Conservation (phyloP, 2,113 vertebrate genomes). For the Mustela lutreola region DNA sequence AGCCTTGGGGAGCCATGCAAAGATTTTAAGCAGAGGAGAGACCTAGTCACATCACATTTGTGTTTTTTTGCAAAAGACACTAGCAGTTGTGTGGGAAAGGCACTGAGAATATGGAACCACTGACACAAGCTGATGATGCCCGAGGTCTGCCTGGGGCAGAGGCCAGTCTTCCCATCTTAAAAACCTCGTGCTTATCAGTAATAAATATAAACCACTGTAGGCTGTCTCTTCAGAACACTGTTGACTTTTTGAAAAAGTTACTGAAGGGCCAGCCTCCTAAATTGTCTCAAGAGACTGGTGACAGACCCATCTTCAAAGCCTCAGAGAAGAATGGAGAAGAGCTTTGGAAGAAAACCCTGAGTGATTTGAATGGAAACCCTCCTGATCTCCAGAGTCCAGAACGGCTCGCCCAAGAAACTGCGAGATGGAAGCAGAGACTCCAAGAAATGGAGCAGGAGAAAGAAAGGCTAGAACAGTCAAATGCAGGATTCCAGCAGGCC, state of each 20-base stretch:
- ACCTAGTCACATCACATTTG: neutral
- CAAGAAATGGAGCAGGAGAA: neutral
- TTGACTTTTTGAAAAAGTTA: neutral
- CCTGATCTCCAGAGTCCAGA: neutral
- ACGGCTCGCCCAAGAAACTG: neutral
- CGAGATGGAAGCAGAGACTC: neutral
- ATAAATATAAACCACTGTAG: neutral
- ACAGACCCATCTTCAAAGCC: neutral
- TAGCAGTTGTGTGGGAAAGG: neutral
- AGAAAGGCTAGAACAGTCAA: neutral
- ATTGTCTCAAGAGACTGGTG: neutral
- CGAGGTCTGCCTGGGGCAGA: neutral
- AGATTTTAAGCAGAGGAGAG: neutral
- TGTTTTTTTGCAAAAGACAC: neutral
- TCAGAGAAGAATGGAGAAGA: neutral
- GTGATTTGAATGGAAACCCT: neutral
- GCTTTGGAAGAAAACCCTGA: neutral
- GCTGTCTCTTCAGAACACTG: neutral
- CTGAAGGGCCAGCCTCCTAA: neutral
- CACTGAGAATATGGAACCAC: neutral
- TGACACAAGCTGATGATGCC: neutral
- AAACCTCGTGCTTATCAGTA: neutral
- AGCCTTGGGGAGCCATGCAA: neutral
- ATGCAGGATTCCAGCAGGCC: rapidly evolving
- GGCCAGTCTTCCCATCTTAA: neutral